A percentile compares a stretch with the other conserved stretches of the same genome.
Conservation (phyloP, 2,797 vertebrate species). For the Aphelocoma californica region DNA sequence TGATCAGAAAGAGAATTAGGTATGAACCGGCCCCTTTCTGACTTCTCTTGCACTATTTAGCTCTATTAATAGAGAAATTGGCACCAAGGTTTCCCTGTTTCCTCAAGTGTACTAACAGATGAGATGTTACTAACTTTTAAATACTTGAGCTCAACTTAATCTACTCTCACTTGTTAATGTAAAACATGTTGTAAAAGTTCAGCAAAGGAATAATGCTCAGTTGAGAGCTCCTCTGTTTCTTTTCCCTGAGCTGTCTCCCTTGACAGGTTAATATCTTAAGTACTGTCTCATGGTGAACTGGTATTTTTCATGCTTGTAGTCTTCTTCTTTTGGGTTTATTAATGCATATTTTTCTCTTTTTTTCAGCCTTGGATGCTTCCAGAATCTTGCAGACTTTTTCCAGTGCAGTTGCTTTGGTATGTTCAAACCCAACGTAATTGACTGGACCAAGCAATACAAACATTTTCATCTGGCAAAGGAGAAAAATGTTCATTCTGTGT, state of each 20-base stretch:
- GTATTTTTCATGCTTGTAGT: background rate
- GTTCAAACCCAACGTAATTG: slow-evolving; percentile 82
- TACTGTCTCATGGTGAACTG: background rate
- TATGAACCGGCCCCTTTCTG: background rate
- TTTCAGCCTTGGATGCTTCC: slow-evolving; percentile 83
- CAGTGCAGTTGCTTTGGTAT: slow-evolving; percentile 89
- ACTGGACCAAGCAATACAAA: slow-evolving; percentile 91
- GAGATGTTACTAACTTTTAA: background rate
- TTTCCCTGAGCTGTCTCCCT: background rate
- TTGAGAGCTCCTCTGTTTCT: background rate
- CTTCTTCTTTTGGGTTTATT: background rate
- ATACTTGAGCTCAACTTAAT: background rate
- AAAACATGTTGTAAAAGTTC: background rate
- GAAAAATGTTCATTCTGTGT: slow-evolving; percentile 80
- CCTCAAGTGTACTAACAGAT: background rate
- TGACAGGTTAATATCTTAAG: background rate
- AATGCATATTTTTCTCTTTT: background rate
- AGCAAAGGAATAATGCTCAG: background rate
- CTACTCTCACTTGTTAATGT: background rate
- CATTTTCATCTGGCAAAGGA: slow-evolving; percentile 77
- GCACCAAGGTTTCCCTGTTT: background rate
- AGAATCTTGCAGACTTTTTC: slow-evolving; percentile 93
- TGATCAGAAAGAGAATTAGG: background rate
- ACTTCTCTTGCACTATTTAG: background rate
- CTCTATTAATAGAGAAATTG: background rate